Base-by-base conservation (phyloP, 2,113 vertebrate genomes). In the Piprites chloris region DNA sequence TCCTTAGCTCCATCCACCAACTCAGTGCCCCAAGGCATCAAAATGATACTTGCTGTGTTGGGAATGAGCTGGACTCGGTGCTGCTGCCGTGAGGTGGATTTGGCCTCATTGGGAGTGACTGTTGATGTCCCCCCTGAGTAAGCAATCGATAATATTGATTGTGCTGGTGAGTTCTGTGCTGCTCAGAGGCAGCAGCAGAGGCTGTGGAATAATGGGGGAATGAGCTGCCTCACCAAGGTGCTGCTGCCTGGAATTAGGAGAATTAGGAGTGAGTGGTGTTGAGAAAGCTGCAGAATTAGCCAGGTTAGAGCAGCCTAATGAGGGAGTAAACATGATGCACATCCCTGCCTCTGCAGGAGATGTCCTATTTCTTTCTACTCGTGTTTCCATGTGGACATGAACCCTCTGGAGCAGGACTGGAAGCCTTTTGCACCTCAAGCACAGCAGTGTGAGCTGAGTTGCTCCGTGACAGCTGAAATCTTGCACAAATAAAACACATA, bases 81-180 rank as follows among this genome's bases (percentile, higher is more conserved):
- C 67, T 66, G 80, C 72, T 55, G 76, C 42, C 11, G 46, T 21
- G 47, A 89, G 89, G 89, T 41, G 33, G 66, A 52, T 46, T 63
- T 74, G 68, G 86, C 55, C 91, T 92, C 89, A 68, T 75, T 63
- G 80, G 56, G 84, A 92, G 73, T 55, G 93, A 92, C 79, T 95
- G 95, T 32, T 86, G 72, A 67, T 81, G 91, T 80, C 21, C 76
- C 92, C 92, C 89, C 74, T 90, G 90, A 84, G 73, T 82, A 72
- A 90, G 77, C 95, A 92, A 62, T 95, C 93, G 2, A 94, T 96
- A 63, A 47, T 72, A 95, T 96, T 44, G 95, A 93, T 95, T 72
- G 41, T 3, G 13, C 93, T 26, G 22, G 47, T 49, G 94, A 91
- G 47, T 85, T 92, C 85, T 67, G 93, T 61, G 85, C 86, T 23